These are phyloP conservation scores for Epinephelus awoara DNA, from an alignment of 2,797 vertebrate genomes.

Conservation along the genomic window DNA sequence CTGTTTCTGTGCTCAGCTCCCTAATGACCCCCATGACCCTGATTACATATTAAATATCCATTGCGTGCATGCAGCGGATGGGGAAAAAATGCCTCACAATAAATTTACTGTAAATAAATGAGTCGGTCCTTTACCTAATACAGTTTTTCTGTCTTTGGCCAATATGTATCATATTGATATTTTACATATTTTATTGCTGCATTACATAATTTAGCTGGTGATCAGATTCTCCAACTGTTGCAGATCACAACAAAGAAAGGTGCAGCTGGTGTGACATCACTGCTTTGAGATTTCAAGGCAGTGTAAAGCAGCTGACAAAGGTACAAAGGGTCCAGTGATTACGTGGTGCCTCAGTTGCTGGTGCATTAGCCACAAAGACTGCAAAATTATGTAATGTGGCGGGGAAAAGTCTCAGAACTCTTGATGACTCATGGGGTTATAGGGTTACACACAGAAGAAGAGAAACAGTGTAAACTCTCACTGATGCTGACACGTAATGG, in stretches of 20 bases:
- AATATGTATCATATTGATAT: neutral
- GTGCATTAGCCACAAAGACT: conserved; percentile 60
- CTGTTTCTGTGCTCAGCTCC: no score
- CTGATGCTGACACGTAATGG: neutral
- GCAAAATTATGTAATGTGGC: conserved; percentile 55
- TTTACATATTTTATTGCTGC: neutral
- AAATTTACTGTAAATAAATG: neutral
- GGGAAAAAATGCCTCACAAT: neutral
- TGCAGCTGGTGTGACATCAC: conserved; percentile 26
- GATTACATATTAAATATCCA: no score
- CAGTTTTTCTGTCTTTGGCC: neutral
- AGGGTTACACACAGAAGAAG: neutral
- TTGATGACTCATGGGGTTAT: conserved; percentile 7
- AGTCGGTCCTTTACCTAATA: neutral
- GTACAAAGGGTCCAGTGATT: conserved; percentile 57
- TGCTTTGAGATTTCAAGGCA: conserved; percentile 38
- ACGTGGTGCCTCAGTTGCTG: conserved; percentile 47
- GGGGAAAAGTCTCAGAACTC: conserved; percentile 27
- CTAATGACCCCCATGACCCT: neutral
- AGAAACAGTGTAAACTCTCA: conserved; percentile 2
- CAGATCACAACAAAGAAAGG: conserved; percentile 26
- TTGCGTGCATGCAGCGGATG: neutral
- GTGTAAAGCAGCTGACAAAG: conserved; percentile 43
- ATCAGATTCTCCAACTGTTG: conserved; percentile 1
- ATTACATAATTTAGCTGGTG: conserved; percentile 14